Percentiles rank a stretch among this genome's conserved stretches.
phyloP scores from a whole-genome alignment of 2,888 invertebrate genomes.

The Eilema griseolum region DNA sequence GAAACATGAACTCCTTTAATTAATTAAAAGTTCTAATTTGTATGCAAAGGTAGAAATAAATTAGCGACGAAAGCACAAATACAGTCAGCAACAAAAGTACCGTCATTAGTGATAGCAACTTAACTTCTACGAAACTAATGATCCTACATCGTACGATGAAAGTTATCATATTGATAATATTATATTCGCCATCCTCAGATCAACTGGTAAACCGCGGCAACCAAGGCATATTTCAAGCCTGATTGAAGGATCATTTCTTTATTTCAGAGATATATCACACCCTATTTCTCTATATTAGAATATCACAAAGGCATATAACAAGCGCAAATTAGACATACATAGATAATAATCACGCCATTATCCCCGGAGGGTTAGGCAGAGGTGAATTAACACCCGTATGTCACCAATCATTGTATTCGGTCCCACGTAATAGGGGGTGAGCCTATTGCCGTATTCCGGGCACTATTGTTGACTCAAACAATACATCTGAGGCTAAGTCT shows the following conservation, averaged over 20 bases:
- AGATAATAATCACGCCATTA: too few relatives aligned
- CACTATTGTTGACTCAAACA: too few relatives aligned
- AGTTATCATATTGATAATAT: not conserved
- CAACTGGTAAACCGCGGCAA: not conserved
- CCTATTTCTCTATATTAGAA: not conserved
- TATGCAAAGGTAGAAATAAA: slow-evolving; percentile 51
- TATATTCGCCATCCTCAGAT: not conserved
- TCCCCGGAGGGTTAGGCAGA: too few relatives aligned
- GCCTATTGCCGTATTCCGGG: too few relatives aligned
- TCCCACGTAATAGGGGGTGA: too few relatives aligned
- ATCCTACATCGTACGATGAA: not conserved
- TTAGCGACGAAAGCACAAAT: slow-evolving; percentile 25
- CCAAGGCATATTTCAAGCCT: not conserved
- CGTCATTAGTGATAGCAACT: not conserved
- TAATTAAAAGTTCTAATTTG: slow-evolving; percentile 60
- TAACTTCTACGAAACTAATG: too few relatives aligned
- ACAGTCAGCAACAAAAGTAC: not conserved
- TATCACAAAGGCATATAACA: too few relatives aligned
- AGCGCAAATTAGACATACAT: too few relatives aligned
- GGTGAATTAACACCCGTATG: too few relatives aligned
- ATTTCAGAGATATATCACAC: not conserved
- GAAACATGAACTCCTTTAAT: slow-evolving; percentile 54
- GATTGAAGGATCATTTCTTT: not conserved
- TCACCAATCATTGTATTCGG: too few relatives aligned
- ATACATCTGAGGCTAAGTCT: too few relatives aligned